Evolutionary conservation across 2,888 invertebrate genomes (phyloP).

Genomic region (Calephelis perditalis): DNA sequence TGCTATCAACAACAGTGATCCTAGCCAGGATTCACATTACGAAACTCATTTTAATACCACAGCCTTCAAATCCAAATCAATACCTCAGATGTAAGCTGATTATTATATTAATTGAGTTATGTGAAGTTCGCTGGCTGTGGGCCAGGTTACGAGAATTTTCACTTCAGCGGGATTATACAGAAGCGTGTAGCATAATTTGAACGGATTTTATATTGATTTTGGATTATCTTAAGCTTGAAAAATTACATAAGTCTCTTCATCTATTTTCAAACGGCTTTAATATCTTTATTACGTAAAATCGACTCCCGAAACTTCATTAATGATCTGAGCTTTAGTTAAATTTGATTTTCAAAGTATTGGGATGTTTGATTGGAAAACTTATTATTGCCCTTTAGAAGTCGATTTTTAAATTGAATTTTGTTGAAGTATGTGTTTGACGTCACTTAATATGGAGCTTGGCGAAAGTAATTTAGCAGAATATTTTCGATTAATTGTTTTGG

Average conservation of each 20-base stretch:
- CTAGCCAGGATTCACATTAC: too few relatives aligned
- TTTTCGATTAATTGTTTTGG: too few relatives aligned
- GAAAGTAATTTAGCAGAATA: too few relatives aligned
- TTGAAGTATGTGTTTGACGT: background rate
- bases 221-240: slow-evolving; percentile 32
- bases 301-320: slow-evolving; percentile 4
- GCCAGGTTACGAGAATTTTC: slow-evolving; percentile 48
- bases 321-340: slow-evolving; percentile 4
- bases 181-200: slow-evolving; percentile 32
- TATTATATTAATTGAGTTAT: slow-evolving; percentile 55
- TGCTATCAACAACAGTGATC: too few relatives aligned
- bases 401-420: slow-evolving; percentile 6
- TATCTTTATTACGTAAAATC: slow-evolving; percentile 9
- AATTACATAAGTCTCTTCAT: slow-evolving; percentile 10
- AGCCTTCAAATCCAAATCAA: background rate
- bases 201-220: slow-evolving; percentile 44
- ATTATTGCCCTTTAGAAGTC: slow-evolving; percentile 6
- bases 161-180: slow-evolving; percentile 53
- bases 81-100: slow-evolving; percentile 1
- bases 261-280: slow-evolving; percentile 5
- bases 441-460: background rate
- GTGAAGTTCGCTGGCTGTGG: slow-evolving; percentile 35
- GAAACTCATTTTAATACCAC: too few relatives aligned
- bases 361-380: slow-evolving; percentile 10
- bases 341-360: slow-evolving; percentile 6